phyloP scores from a whole-genome alignment of 2,113 vertebrate species.

The Eidolon helvum region DNA sequence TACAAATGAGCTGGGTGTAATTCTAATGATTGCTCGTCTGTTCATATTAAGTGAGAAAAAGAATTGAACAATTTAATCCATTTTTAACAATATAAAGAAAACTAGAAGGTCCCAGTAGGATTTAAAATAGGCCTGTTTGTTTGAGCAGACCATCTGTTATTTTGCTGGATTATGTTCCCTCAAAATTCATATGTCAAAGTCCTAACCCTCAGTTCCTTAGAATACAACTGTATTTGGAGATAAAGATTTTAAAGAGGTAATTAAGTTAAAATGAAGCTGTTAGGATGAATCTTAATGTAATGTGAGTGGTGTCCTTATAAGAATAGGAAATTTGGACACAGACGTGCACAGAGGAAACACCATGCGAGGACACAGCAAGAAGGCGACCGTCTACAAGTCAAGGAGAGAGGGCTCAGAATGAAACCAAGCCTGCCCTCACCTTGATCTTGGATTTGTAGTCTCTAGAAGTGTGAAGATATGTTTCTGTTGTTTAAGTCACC shows the following conservation, averaged over 20 bases:
- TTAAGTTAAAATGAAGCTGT: not conserved
- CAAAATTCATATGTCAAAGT: not conserved
- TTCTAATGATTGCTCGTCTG: not conserved
- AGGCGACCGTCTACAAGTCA: not conserved
- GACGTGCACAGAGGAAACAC: not conserved
- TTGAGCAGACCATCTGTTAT: not conserved
- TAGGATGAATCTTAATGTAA: not conserved
- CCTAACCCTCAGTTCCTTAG: not conserved
- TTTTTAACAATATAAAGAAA: conserved; percentile 38
- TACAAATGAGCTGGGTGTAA: not conserved
- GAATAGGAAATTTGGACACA: not conserved
- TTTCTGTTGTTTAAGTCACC: not conserved
- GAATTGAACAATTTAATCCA: not conserved
- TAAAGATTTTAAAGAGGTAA: not conserved
- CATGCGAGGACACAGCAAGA: not conserved
- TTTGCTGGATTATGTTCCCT: not conserved
- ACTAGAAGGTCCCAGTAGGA: not conserved
- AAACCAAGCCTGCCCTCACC: not conserved
- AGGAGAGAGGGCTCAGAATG: not conserved
- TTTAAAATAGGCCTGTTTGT: conserved; percentile 41
- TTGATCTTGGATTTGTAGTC: not conserved
- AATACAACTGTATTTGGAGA: not conserved
- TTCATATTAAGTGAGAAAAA: conserved; percentile 16
- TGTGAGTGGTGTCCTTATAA: not conserved
- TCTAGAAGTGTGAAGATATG: not conserved